These are phyloP conservation scores for Periparus ater DNA, from an alignment of 2,797 vertebrate genomes.

Conservation along the genomic window DNA sequence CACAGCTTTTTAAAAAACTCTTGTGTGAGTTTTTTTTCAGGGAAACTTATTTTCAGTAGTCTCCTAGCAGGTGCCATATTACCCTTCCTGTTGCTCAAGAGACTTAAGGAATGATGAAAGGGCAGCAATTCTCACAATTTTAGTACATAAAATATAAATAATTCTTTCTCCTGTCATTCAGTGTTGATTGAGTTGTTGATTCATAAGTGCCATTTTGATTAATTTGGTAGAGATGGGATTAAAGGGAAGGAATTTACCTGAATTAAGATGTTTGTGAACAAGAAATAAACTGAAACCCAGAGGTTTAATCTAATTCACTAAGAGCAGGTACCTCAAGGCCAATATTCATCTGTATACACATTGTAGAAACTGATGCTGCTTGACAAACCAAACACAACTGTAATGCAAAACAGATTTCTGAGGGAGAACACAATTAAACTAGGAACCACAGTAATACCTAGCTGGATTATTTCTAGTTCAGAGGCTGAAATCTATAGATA, in stretches of 20 bases:
- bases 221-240: background rate
- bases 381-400: background rate
- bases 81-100: background rate
- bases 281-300: background rate
- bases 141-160: background rate
- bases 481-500: background rate
- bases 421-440: background rate
- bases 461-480: background rate
- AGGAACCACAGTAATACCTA: background rate
- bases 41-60: background rate
- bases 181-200: too few species aligned
- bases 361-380: background rate
- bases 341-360: background rate
- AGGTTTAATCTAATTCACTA: background rate
- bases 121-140: background rate
- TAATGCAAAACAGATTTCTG: background rate
- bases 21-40: background rate
- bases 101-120: background rate
- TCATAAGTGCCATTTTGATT: background rate
- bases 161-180: background rate
- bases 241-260: background rate
- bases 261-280: background rate
- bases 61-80: background rate
- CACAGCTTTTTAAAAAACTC: background rate
- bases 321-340: background rate